Base-by-base conservation (phyloP, 2,797 vertebrate genomes). In the Hydrophis major region DNA sequence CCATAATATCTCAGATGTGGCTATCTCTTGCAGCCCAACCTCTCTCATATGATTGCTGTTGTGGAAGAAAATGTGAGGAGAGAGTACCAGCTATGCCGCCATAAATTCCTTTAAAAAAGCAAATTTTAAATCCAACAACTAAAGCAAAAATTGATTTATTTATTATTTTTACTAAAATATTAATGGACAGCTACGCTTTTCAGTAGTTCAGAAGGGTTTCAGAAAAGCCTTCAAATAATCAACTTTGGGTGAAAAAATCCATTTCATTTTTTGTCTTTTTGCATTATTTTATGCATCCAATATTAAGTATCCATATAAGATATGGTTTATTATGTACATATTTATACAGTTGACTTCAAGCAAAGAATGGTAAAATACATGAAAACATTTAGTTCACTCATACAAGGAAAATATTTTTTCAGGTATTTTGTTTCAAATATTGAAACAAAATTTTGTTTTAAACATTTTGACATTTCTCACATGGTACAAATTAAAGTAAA, bases 381-480 rank as follows among this genome's bases (percentile, higher is more conserved):
- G 37, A 47, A 83, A 42, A 47, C 37, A 42, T 42, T 2, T 83
- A 47, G 37, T 83, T 83, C 20, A 25, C 20, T 22, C 18, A 90
- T 27, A 96, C 61, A n/a, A 91, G 50, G 63, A 91, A 83, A 96
- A 96, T 25, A 37, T 74, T 87, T 47, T 78, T 83, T 47, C 74
- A 78, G 37, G 8, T 20, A 78, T 47, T 78, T 78, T 42, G 32
- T 47, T 78, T 78, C 37, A 42, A 78, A 78, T 78, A 42, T 74
- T 74, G 16, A 74, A 78, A 93, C 74, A 83, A 47, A 47, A 47
- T 47, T 47, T 92, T 95, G 69, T 86, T 92, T 88, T 42, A 94
- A 86, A 95, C 93, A 95, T 56, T 88, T 88, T 94, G 66, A 89
- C 86, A 90, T 94, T 92, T 90, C 91, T 94, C 89, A 95, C 10